Conservation (phyloP, 2,888 invertebrate species). For the Heliconius aoede region DNA sequence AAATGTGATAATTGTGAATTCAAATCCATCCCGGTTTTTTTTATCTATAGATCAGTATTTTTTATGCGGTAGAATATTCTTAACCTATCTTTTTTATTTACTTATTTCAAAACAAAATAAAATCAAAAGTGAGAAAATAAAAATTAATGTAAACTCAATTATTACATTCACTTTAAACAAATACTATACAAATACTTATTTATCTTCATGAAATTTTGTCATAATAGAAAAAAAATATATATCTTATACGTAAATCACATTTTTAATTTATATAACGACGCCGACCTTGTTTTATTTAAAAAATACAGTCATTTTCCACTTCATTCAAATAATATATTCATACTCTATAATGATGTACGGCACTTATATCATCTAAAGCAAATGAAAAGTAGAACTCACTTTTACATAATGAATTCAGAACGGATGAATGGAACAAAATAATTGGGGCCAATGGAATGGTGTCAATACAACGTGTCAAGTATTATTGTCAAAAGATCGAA, state of each 20-base stretch:
- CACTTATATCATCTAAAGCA: slow-evolving; percentile 24
- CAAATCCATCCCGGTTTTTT: too few species aligned
- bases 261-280: slow-evolving; percentile 24
- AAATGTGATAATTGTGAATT: too few species aligned
- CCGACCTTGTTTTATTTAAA: slow-evolving; percentile 22
- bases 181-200: background rate
- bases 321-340: slow-evolving; percentile 23
- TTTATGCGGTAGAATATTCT: background rate
- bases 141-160: too few species aligned
- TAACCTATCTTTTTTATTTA: background rate
- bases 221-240: slow-evolving; percentile 7
- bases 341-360: slow-evolving; percentile 22
- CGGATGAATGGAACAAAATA: slow-evolving; percentile 25
- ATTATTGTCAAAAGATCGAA: slow-evolving; percentile 7
- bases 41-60: background rate
- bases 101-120: background rate
- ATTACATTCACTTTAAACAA: background rate
- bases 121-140: background rate
- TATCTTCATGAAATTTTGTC: background rate
- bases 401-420: slow-evolving; percentile 21
- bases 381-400: slow-evolving; percentile 18
- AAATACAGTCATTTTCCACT: slow-evolving; percentile 23
- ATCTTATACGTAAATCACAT: slow-evolving; percentile 2
- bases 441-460: slow-evolving; percentile 29
- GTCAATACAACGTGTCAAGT: slow-evolving; percentile 22